These are phyloP conservation scores for Carassius carassius DNA, from an alignment of 2,113 vertebrate species.

Conservation along the genomic window DNA sequence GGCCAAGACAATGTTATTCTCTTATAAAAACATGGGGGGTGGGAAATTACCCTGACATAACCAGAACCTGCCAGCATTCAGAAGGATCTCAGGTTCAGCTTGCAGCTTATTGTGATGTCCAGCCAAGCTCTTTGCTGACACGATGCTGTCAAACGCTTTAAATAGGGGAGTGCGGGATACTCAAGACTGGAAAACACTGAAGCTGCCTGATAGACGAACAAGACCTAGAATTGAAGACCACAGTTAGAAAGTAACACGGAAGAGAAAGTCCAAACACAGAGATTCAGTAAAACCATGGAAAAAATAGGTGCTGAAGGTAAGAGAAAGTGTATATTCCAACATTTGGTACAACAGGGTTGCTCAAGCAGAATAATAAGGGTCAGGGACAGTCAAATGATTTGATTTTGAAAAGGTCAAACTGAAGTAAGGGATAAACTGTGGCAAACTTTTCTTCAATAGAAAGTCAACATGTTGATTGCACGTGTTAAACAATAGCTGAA, in stretches of 20 bases:
- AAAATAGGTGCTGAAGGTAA: constrained; percentile 71
- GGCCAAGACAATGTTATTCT: neutral
- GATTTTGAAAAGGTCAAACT: constrained; percentile 8
- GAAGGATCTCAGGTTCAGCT: neutral
- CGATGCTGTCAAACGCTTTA: constrained; percentile 64
- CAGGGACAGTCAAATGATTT: constrained; percentile 7
- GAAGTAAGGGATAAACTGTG: neutral
- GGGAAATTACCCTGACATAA: neutral
- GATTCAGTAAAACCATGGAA: constrained; percentile 60
- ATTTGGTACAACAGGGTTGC: neutral
- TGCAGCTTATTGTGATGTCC: constrained; percentile 64
- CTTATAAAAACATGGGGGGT: constrained; percentile 15
- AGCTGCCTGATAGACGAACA: neutral
- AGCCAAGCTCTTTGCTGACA: constrained; percentile 62
- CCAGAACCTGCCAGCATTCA: constrained; percentile 28
- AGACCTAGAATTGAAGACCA: constrained; percentile 20
- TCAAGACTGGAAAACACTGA: constrained; percentile 66
- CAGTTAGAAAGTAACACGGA: neutral
- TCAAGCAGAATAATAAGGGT: constrained; percentile 29
- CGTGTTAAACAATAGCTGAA: neutral
- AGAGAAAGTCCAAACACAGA: neutral
- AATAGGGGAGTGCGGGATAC: constrained; percentile 71
- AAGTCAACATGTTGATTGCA: constrained; percentile 1
- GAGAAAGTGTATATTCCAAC: constrained; percentile 43
- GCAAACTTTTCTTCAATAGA: neutral